These are phyloP conservation scores for Agelaius tricolor DNA, from an alignment of 2,113 vertebrate species.

Conservation along the genomic window DNA sequence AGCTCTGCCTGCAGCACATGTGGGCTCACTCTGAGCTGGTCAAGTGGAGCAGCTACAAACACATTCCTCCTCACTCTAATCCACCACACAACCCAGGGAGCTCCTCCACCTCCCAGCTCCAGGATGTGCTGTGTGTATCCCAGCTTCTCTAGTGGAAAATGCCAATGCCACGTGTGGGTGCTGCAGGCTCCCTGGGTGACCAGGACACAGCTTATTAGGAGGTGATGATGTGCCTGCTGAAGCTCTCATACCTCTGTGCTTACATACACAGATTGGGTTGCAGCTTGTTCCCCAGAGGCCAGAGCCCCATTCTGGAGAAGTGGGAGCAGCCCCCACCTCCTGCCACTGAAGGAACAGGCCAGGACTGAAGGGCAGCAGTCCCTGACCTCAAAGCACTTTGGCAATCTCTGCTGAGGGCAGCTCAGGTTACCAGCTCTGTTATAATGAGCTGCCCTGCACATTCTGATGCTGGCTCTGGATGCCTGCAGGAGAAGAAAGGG, in stretches of 20 bases:
- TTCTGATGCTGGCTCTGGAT: not conserved
- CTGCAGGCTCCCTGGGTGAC: not conserved
- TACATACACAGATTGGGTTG: not conserved
- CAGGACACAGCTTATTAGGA: not conserved
- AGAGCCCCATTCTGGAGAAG: constrained; percentile 22
- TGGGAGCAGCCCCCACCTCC: not conserved
- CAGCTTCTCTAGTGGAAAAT: constrained; percentile 37
- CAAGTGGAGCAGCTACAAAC: not conserved
- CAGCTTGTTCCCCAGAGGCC: not conserved
- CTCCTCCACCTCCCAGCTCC: not conserved
- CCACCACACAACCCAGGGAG: not conserved
- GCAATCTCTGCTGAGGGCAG: not conserved
- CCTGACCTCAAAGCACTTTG: not conserved
- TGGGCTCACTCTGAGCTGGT: not conserved
- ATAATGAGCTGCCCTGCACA: not conserved
- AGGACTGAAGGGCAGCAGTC: not conserved
- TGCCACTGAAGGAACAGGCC: not conserved
- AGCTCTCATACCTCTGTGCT: not conserved
- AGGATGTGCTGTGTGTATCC: not conserved
- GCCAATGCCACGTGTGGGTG: not conserved
- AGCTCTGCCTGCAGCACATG: not conserved
- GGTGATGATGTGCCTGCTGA: not conserved
- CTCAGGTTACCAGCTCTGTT: not conserved
- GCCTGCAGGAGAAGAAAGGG: not conserved
- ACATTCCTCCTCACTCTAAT: not conserved